Evolutionary conservation across 2,113 vertebrate species (phyloP).

Genomic region (Prunella fulvescens): DNA sequence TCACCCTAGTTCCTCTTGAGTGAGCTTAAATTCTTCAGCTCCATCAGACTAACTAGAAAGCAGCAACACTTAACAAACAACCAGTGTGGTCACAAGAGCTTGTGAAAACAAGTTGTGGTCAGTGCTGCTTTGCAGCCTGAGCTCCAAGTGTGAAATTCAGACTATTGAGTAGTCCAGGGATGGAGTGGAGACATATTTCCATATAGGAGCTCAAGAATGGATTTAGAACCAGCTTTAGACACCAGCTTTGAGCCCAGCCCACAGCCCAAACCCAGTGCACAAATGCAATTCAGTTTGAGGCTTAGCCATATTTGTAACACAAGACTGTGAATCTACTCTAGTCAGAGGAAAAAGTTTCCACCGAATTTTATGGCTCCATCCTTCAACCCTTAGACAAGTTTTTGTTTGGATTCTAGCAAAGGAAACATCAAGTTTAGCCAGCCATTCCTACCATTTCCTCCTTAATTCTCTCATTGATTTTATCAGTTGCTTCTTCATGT

Average conservation of each 20-base stretch:
- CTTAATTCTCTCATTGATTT: constrained; percentile 92
- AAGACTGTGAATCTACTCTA: not conserved
- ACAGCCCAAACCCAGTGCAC: not conserved
- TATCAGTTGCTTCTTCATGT: constrained; percentile 87
- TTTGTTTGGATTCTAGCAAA: not conserved
- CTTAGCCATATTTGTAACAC: not conserved
- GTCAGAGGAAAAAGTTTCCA: not conserved
- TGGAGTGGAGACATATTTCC: rapidly evolving
- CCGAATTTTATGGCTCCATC: not conserved
- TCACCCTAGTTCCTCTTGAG: not conserved
- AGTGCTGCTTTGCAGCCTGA: not conserved
- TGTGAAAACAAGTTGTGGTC: not conserved
- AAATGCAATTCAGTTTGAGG: not conserved
- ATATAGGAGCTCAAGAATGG: not conserved
- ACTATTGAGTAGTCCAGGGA: not conserved
- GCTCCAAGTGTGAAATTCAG: not conserved
- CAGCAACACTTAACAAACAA: not conserved
- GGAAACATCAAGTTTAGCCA: not conserved
- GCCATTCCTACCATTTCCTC: constrained; percentile 85
- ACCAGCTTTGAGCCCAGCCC: not conserved
- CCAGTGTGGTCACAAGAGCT: not conserved
- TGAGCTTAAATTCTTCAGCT: not conserved
- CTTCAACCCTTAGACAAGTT: not conserved
- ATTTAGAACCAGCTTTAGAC: not conserved
- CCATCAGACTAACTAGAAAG: not conserved